Percentiles rank a stretch among this genome's conserved stretches.
Conservation (phyloP, 2,797 vertebrate genomes). For the Esox masquinongy region DNA sequence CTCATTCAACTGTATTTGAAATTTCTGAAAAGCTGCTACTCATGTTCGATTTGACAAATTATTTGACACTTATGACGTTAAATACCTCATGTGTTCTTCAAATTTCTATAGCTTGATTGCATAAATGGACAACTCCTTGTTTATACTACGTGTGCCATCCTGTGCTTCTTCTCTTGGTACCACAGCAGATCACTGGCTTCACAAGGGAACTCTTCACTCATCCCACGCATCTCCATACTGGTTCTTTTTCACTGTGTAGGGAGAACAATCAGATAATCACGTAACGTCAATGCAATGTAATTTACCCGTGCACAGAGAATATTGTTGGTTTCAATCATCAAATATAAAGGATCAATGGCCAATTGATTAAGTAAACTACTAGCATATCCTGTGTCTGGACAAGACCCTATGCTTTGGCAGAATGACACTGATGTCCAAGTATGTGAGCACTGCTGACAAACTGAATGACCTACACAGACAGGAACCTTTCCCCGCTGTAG, state of each 20-base stretch:
- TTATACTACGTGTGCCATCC: not conserved
- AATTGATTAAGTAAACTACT: not conserved
- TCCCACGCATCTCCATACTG: conserved; percentile 86
- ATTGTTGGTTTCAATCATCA: not conserved
- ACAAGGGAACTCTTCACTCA: conserved; percentile 65
- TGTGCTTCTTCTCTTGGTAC: not conserved
- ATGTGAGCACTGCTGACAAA: not conserved
- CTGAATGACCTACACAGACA: not conserved
- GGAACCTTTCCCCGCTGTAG: not conserved
- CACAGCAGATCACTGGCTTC: not conserved
- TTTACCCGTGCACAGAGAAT: not conserved
- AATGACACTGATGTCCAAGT: not conserved
- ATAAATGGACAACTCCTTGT: not conserved
- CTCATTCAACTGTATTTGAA: not conserved
- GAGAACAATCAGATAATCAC: not conserved
- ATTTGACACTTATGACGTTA: not conserved
- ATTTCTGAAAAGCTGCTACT: not conserved
- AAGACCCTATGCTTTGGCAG: not conserved
- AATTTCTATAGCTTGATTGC: not conserved
- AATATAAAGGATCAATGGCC: not conserved
- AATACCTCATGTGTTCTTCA: not conserved
- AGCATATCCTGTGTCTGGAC: not conserved
- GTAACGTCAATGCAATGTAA: not conserved
- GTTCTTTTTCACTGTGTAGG: conserved; percentile 79
- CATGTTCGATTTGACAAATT: not conserved